phyloP scores from a whole-genome alignment of 2,113 vertebrate species.

The Romanogobio albipinnatus region DNA sequence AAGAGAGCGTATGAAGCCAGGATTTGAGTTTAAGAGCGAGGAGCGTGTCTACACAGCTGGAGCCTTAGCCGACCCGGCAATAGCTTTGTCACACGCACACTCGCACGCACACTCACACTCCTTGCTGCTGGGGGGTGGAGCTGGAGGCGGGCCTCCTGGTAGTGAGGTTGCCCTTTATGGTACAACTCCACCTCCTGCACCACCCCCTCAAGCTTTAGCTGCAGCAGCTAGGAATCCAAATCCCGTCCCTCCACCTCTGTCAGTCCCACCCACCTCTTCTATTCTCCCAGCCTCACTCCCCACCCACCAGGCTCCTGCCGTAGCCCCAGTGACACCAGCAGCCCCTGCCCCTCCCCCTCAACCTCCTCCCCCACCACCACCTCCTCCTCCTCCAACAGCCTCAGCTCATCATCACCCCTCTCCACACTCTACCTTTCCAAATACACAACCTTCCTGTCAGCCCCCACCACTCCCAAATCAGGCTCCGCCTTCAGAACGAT shows the following conservation, averaged over 20 bases:
- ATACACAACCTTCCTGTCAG: constrained; percentile 72
- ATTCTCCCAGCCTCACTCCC: constrained; percentile 63
- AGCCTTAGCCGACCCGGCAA: constrained; percentile 68
- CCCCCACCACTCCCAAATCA: constrained; percentile 68
- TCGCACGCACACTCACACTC: constrained; percentile 78
- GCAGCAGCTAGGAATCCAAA: constrained; percentile 71
- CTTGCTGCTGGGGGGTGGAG: constrained; percentile 71
- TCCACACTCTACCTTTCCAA: constrained; percentile 75
- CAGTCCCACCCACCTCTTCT: constrained; percentile 67
- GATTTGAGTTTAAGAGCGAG: constrained; percentile 88
- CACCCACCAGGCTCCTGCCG: constrained; percentile 58
- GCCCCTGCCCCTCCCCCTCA: constrained; percentile 65
- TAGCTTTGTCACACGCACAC: constrained; percentile 63
- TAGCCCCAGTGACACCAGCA: constrained; percentile 76
- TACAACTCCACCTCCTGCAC: constrained; percentile 74
- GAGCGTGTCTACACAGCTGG: constrained; percentile 73
- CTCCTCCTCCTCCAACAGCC: constrained; percentile 50
- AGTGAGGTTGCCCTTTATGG: constrained; percentile 77
- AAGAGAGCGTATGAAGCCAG: constrained; percentile 92
- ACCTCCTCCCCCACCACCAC: constrained; percentile 63
- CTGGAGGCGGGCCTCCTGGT: constrained; percentile 63
- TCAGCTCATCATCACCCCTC: constrained; percentile 67
- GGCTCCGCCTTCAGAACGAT: constrained; percentile 74
- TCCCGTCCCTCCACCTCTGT: constrained; percentile 70
- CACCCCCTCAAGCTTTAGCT: constrained; percentile 67